Evolutionary conservation across 1,140 invertebrate genomes (phyloP).

Genomic region (Homarus americanus): DNA sequence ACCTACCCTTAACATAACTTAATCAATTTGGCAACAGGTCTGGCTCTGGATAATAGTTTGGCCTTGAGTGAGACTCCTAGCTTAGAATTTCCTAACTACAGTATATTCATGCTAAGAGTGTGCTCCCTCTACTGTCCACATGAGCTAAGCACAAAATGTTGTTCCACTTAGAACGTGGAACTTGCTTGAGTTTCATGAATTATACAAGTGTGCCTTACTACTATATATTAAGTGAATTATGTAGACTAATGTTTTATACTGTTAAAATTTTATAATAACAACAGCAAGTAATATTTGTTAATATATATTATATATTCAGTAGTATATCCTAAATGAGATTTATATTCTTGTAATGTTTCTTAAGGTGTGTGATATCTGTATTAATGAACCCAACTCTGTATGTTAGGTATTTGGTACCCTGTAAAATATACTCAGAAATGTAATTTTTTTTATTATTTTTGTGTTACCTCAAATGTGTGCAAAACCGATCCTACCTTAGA

Average conservation of each 20-base stretch:
- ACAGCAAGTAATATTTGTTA: neutral
- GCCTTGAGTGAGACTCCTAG: too few relatives aligned
- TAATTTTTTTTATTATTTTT: too few relatives aligned
- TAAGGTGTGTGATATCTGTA: neutral
- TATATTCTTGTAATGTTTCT: constrained; percentile 2
- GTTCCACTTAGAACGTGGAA: too few relatives aligned
- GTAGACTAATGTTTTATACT: neutral
- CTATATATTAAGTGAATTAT: neutral
- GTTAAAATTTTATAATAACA: neutral
- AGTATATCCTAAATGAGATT: neutral
- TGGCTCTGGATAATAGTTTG: too few relatives aligned
- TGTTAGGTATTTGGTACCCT: too few relatives aligned
- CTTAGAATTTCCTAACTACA: too few relatives aligned
- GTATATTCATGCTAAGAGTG: neutral
- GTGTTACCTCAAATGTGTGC: too few relatives aligned
- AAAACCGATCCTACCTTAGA: too few relatives aligned
- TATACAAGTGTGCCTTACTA: neutral
- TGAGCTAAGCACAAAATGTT: neutral
- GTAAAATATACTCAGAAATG: too few relatives aligned
- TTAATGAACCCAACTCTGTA: neutral
- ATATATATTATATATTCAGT: neutral
- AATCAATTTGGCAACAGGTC: too few relatives aligned
- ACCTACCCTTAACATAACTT: too few relatives aligned
- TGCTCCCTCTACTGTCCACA: neutral
- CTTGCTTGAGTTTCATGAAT: neutral